Conservation (phyloP, 2,888 invertebrate genomes). For the Andrena fulva region DNA sequence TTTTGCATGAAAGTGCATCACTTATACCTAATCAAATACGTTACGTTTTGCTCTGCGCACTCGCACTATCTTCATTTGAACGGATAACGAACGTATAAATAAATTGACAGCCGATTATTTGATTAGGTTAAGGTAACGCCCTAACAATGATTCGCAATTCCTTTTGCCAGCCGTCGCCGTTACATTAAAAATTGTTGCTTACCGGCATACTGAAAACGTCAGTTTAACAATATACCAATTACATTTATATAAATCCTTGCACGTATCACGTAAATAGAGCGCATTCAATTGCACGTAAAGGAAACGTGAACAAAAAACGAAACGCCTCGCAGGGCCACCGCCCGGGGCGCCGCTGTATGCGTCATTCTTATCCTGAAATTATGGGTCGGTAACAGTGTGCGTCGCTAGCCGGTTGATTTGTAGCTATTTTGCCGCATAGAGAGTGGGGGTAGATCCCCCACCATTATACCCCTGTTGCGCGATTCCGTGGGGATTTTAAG, state of each 20-base stretch:
- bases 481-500: too few species aligned
- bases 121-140: conserved; percentile 47
- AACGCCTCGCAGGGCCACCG: too few species aligned
- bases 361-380: too few species aligned
- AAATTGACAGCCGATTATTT: background rate
- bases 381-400: too few species aligned
- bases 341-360: too few species aligned
- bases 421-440: too few species aligned
- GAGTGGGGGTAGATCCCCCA: too few species aligned
- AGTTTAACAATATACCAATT: background rate
- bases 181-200: conserved; percentile 36
- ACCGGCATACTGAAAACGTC: conserved; percentile 57
- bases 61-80: background rate
- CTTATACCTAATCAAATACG: background rate
- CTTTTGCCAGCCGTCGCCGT: background rate
- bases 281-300: background rate
- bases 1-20: background rate
- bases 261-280: background rate
- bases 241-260: background rate
- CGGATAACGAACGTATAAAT: background rate
- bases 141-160: background rate
- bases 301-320: background rate
- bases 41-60: background rate
- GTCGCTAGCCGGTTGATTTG: too few species aligned
- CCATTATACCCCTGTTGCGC: too few species aligned